A percentile compares a stretch with the other conserved stretches of the same genome.
Evolutionary conservation across 1,140 invertebrate genomes (phyloP).

Genomic region (Halictus rubicundus): DNA sequence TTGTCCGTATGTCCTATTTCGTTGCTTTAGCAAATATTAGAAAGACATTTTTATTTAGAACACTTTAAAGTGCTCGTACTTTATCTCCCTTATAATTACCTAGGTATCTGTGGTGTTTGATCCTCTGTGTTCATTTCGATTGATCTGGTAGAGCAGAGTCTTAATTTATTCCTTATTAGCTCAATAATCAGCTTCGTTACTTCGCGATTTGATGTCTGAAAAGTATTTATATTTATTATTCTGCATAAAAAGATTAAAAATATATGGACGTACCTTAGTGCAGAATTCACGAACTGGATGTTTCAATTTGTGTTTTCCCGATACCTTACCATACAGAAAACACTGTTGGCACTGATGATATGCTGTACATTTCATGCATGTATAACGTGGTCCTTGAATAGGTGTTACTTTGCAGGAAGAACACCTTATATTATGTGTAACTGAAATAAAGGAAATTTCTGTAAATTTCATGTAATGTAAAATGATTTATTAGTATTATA

Average conservation of each 20-base stretch:
- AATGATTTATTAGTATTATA: neutral
- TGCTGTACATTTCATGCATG: conserved; percentile 88
- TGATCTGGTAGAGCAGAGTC: conserved; percentile 74
- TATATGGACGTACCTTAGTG: conserved; percentile 75
- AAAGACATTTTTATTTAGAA: conserved; percentile 8
- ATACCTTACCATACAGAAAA: conserved; percentile 87
- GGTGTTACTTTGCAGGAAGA: conserved; percentile 81
- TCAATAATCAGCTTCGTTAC: conserved; percentile 80
- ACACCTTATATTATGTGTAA: conserved; percentile 82
- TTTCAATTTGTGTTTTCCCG: conserved; percentile 87
- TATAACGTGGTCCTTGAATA: conserved; percentile 84
- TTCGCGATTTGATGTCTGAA: conserved; percentile 79
- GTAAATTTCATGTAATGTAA: neutral
- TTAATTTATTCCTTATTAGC: conserved; percentile 78
- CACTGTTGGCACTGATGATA: conserved; percentile 91
- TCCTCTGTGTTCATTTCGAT: conserved; percentile 64
- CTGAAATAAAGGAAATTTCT: conserved; percentile 69
- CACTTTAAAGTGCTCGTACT: neutral
- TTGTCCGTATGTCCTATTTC: conserved; percentile 64
- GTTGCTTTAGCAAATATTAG: conserved; percentile 57
- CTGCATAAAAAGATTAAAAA: conserved; percentile 34
- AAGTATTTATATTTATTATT: conserved; percentile 54
- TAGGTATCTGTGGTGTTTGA: conserved; percentile 58
- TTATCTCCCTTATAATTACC: conserved; percentile 28
- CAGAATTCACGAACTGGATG: conserved; percentile 91